phyloP scores from a whole-genome alignment of 2,113 vertebrate genomes.

The Hiodon alosoides region DNA sequence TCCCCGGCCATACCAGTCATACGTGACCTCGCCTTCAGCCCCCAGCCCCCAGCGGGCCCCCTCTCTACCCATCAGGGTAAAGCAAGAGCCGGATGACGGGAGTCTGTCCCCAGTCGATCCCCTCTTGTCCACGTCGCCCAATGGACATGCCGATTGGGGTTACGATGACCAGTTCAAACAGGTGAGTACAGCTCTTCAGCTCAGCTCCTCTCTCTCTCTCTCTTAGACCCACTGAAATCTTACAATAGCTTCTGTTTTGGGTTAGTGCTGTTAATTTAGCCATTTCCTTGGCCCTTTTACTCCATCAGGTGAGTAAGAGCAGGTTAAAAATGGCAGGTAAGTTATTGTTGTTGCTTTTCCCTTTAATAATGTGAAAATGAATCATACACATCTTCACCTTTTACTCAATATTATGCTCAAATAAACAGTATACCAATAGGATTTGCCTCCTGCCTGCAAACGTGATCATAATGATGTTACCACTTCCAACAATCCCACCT shows the following conservation, averaged over 20 bases:
- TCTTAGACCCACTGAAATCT: neutral
- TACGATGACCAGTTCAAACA: constrained; percentile 84
- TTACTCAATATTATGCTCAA: no score
- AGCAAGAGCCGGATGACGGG: constrained; percentile 78
- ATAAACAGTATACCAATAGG: no score
- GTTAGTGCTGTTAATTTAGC: neutral
- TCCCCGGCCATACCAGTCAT: constrained; percentile 46
- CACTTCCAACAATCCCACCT: neutral
- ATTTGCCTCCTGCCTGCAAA: no score
- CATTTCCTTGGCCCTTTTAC: no score
- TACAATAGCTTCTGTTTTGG: neutral
- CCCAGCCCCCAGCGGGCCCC: constrained; percentile 49
- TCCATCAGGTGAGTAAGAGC: no score
- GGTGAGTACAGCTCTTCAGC: constrained; percentile 61
- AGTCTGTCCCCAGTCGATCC: constrained; percentile 61
- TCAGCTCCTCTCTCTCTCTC: neutral
- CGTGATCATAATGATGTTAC: no score
- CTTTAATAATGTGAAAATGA: no score
- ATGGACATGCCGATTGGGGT: constrained; percentile 72
- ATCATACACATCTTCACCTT: no score
- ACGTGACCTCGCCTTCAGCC: constrained; percentile 40
- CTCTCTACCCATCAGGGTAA: constrained; percentile 60
- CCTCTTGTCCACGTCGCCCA: constrained; percentile 54
- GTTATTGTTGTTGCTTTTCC: no score
- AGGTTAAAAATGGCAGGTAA: no score